Conservation (phyloP, 1,140 invertebrate species). For the Agraylea sexmaculata region DNA sequence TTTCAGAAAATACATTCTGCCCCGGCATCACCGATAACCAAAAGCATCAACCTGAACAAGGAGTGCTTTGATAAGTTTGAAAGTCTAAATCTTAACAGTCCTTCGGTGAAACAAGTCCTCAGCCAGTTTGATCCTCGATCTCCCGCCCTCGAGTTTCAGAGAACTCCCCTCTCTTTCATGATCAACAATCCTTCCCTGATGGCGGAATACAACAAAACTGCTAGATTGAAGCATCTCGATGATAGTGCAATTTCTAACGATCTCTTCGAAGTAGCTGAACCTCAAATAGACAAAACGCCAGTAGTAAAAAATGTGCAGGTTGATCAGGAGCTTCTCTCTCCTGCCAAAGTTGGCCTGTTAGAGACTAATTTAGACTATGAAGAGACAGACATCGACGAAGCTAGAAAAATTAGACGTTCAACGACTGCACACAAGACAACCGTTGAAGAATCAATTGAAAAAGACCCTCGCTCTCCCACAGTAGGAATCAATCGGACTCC, state of each 20-base stretch:
- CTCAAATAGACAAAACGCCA: constrained; percentile 9
- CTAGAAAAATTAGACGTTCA: constrained; percentile 19
- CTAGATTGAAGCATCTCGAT: constrained; percentile 6
- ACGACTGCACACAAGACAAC: constrained; percentile 10
- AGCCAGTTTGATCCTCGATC: constrained; percentile 19
- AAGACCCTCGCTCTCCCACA: constrained; percentile 37
- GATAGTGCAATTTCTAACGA: constrained; percentile 4
- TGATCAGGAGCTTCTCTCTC: background rate
- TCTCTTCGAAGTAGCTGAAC: constrained; percentile 13
- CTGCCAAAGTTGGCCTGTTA: constrained; percentile 23
- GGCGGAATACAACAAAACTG: constrained; percentile 10
- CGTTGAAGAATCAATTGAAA: constrained; percentile 24
- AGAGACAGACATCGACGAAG: constrained; percentile 25
- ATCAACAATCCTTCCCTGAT: constrained; percentile 17
- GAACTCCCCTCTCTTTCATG: constrained; percentile 16
- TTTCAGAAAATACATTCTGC: no score
- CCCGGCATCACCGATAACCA: constrained; percentile 17
- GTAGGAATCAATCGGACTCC: constrained; percentile 37
- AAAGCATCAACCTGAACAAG: constrained; percentile 17
- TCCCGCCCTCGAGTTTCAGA: constrained; percentile 19
- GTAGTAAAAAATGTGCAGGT: constrained; percentile 2
- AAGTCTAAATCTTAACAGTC: constrained; percentile 9
- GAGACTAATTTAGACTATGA: constrained; percentile 41
- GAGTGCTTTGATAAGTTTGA: constrained; percentile 18
- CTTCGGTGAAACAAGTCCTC: constrained; percentile 12